phyloP scores from a whole-genome alignment of 2,888 invertebrate species.

The Lysandra bellargus region DNA sequence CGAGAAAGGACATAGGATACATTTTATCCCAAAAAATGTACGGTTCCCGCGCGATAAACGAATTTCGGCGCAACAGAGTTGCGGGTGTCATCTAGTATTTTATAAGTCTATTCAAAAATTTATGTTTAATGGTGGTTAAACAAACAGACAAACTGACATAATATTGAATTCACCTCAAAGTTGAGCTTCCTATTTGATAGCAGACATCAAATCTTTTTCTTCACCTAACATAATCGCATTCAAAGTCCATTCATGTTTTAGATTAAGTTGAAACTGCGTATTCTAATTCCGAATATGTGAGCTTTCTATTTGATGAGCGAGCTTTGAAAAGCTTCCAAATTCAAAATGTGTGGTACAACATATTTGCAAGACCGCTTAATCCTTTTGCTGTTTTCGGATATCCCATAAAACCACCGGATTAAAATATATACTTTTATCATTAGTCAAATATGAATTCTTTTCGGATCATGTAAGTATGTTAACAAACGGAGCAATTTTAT shows the following conservation, averaged over 20 bases:
- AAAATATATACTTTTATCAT: not conserved
- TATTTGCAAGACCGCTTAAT: conserved; percentile 22
- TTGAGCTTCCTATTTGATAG: not conserved
- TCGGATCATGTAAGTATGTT: not conserved
- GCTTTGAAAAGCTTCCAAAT: conserved; percentile 39
- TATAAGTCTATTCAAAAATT: no score
- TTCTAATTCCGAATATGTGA: conserved; percentile 36
- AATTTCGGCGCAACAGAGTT: no score
- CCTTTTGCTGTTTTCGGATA: conserved; percentile 21
- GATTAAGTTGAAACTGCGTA: conserved; percentile 35
- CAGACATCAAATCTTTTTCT: not conserved
- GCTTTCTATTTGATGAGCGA: conserved; percentile 39
- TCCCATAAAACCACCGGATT: not conserved
- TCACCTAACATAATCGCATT: not conserved
- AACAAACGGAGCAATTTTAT: no score
- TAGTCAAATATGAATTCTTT: conserved; percentile 9
- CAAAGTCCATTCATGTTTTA: conserved; percentile 22
- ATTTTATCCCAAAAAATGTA: no score
- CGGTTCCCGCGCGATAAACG: no score
- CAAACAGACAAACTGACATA: no score
- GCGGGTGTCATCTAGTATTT: no score
- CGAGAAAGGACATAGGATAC: no score
- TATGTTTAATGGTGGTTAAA: no score
- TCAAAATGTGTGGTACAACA: conserved; percentile 24
- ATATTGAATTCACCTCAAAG: not conserved